Evolutionary conservation across 2,888 invertebrate genomes (phyloP), one percentile per base, ranked within the genome.

Genomic region (Xestia xanthographa): DNA sequence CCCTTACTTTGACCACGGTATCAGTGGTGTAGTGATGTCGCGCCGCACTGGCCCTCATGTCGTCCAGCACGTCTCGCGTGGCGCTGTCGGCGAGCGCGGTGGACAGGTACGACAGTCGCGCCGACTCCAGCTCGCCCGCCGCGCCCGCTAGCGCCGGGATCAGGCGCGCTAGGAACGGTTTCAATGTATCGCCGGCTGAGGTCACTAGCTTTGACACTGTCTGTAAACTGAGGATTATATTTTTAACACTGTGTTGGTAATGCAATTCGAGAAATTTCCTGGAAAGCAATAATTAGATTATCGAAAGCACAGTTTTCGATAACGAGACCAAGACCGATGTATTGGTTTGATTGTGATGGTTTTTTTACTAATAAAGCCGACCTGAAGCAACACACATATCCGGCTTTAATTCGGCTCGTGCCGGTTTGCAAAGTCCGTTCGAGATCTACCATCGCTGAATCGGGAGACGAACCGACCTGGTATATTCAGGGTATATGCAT

Each of bases 21-120:
- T 99, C 98, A 84, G 98, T 98, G 79, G 99, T 98, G 79, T 98
- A 98, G 92, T 99, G 98, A 1, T 98, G 98, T 89, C 98, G 98
- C 0, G 98, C 98, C 2, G 98, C 98, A 73, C 97, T 98, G 12
- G 98, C 98, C 75, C 99, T 96, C 77, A 98, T 97, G 84, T 97
- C 98, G 92, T 99, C 99, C 0, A 99, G 97, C 41, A 97, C 95
- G 90, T 98, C 98, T 87, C 98, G 97, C 0, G 98, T 97, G 66
- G 98, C 97, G 71, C 97, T 97, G 85, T 98, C 98, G 0, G 97
- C 97, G 66, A 98, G 95, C 62, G 97, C 97, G 0, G 98, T 98
- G 83, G 98, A 98, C 77, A 98, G 94, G 94, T 98, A 98, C 43
- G 98, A 98, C 66, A 99, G 95, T 86, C 98, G 97, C 11, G 97